Conservation (phyloP, 1,140 invertebrate genomes). For the Proales similis region DNA sequence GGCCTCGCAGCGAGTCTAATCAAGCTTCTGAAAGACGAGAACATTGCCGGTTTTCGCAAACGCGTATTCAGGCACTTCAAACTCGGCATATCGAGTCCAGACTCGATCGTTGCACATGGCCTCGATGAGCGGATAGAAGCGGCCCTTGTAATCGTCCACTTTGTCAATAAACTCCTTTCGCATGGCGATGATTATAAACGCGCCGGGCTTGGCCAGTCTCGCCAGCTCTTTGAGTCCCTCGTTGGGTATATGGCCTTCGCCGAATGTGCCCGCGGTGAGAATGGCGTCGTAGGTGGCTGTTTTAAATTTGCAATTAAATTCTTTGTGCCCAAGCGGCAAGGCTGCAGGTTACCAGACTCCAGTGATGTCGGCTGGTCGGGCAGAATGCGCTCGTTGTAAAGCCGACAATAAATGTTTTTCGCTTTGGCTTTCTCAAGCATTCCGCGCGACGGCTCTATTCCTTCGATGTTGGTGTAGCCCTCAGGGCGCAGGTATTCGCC, state of each 20-base stretch:
- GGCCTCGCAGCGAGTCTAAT: too few species aligned
- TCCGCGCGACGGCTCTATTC: background rate
- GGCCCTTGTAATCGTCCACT: constrained; percentile 43
- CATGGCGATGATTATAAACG: constrained; percentile 44
- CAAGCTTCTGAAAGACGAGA: constrained; percentile 40
- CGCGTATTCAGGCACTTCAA: constrained; percentile 42
- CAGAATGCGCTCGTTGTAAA: background rate
- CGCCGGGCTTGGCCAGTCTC: constrained; percentile 52
- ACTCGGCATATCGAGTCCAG: constrained; percentile 40
- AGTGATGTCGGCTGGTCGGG: background rate
- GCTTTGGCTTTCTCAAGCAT: constrained; percentile 22
- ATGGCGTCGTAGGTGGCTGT: constrained; percentile 49
- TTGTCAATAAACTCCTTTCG: constrained; percentile 44
- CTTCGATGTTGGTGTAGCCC: constrained; percentile 5
- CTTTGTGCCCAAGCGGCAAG: too few species aligned
- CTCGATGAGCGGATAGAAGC: constrained; percentile 43
- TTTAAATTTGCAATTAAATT: too few species aligned
- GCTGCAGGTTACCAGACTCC: background rate
- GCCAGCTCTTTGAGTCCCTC: constrained; percentile 50
- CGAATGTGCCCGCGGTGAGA: constrained; percentile 52
- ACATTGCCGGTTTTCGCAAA: constrained; percentile 46
- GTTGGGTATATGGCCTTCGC: constrained; percentile 54
- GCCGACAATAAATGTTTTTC: constrained; percentile 9
- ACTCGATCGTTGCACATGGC: constrained; percentile 38
- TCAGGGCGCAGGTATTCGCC: background rate